Evolutionary conservation across 2,797 vertebrate species (phyloP), one percentile per base, ranked within the genome.

Genomic region (Remorina albescens): DNA sequence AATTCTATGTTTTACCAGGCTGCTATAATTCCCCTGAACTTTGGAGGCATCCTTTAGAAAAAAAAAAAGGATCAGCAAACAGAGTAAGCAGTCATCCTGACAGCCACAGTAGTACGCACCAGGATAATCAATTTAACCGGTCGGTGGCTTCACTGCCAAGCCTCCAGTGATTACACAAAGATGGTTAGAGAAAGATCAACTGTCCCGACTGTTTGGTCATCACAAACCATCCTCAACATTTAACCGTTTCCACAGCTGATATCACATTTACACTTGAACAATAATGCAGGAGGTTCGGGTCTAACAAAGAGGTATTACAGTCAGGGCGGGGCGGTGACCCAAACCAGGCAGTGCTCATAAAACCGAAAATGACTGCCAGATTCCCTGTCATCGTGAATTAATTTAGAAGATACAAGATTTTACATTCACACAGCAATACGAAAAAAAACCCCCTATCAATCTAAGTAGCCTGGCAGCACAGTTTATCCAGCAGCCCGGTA

Each of bases 311-410:
- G 74, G 60, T 19, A 62, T 36, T 18, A 44, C 70, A 66, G 55
- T 44, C 67, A 44, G 84, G 87, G 80, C 86, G 83, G 88, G 89
- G 89, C 89, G 70, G 78, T 72, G 56, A 83, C 81, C 65, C 49
- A 36, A 69, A 51, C 32, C 76, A 67, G 55, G 19, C 78, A 36
- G 16, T 62, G 53, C 41, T 54, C 59, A 79, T 36, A 23, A 76
- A 55, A 12, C 50, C n/a, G 18, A 74, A 28, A 49, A 2, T 65
- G 5, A 41, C 32, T 18, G 2, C 21, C 9, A 32, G 18, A 19
- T 50, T 46, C 7, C 0, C 0, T 6, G 23, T 49, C 21, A 36
- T 16, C 9, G 12, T 39, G 6, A 13, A 18, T 21, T 46, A 21
- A 54, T 2, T 23, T 1, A 18, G 2, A 76, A 7, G 8, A 8